Base-by-base conservation (phyloP, 2,113 vertebrate genomes). In the Ammodytes dubius region DNA sequence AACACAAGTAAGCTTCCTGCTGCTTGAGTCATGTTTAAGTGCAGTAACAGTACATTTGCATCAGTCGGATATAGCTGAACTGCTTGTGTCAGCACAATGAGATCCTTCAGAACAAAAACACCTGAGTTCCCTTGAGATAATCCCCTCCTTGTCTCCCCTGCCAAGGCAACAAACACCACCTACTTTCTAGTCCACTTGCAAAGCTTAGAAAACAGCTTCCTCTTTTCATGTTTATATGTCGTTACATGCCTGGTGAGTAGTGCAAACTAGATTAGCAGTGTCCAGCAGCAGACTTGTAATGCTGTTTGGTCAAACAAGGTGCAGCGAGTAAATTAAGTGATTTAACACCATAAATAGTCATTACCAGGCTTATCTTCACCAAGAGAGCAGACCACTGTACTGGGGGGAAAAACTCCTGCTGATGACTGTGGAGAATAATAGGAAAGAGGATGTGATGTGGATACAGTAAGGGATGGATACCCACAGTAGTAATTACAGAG, bases 401-500 rank as follows among this genome's bases (percentile, higher is more conserved):
- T 70, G 80, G 69, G 27, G 27, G 27, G 27, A 27, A 27, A 67
- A 71, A 72, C 50, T 66, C 49, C 70, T 52, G 71, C 85, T 78
- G 85, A 85, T 78, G 56, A 40, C 66, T 83, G 77, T 7, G 52
- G 58, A 65, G 73, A 76, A 88, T 86, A 79, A 82, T 73, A 52
- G 56, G 65, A 77, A 64, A 64, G 69, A 82, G 64, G 64, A 73
- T 81, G 65, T 68, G 52, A 67, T 83, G 79, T 85, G 67, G 61
- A 64, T 82, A 75, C 75, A 65, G 76, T 43, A 67, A 69, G 42
- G 71, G 58, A 79, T 61, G 47, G 54, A 15, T 65, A 52, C 82
- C 76, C 80, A 81, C 74, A 66, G 68, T 69, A 78, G 81, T 88
- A 88, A 89, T 87, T 86, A 85, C 78, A 87, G 69, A 50, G 75